phyloP scores from a whole-genome alignment of 2,888 invertebrate species.

The Cyclophora albipunctata region DNA sequence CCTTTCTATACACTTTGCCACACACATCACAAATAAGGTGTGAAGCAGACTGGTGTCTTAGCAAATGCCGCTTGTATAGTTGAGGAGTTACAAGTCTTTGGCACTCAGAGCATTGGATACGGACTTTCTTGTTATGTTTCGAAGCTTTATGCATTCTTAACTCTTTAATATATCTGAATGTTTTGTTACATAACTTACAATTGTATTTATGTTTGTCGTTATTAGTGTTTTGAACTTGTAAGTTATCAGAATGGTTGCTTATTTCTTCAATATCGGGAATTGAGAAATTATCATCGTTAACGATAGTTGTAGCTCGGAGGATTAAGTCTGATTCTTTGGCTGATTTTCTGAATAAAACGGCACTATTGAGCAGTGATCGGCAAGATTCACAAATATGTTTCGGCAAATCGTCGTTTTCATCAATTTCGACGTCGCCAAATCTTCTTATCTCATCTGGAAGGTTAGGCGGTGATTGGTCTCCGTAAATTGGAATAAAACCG shows the following conservation, averaged over 20 bases:
- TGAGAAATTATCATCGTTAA: constrained; percentile 1
- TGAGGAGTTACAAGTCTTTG: constrained; percentile 27
- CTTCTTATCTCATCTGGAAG: constrained; percentile 36
- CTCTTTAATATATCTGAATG: constrained; percentile 8
- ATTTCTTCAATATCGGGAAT: not conserved
- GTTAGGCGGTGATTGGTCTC: constrained; percentile 19
- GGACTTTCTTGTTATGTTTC: constrained; percentile 14
- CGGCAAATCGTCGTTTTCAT: constrained; percentile 34
- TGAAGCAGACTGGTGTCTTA: constrained; percentile 29
- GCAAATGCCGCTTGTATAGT: constrained; percentile 34
- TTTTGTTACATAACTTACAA: constrained; percentile 14
- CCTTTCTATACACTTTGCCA: constrained; percentile 47
- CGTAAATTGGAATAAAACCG: constrained; percentile 38
- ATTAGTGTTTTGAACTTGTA: not conserved
- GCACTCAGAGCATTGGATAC: constrained; percentile 28
- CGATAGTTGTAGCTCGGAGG: not conserved
- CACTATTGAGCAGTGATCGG: constrained; percentile 31
- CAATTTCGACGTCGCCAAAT: constrained; percentile 36
- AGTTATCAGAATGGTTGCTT: not conserved
- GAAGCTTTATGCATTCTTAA: constrained; percentile 10
- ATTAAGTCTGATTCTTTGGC: constrained; percentile 34
- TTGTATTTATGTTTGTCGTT: not conserved
- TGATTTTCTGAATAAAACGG: constrained; percentile 36
- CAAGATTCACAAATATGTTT: constrained; percentile 42
- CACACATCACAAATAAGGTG: constrained; percentile 49